phyloP scores from a whole-genome alignment of 2,888 invertebrate genomes.

The Rhagium mordax region DNA sequence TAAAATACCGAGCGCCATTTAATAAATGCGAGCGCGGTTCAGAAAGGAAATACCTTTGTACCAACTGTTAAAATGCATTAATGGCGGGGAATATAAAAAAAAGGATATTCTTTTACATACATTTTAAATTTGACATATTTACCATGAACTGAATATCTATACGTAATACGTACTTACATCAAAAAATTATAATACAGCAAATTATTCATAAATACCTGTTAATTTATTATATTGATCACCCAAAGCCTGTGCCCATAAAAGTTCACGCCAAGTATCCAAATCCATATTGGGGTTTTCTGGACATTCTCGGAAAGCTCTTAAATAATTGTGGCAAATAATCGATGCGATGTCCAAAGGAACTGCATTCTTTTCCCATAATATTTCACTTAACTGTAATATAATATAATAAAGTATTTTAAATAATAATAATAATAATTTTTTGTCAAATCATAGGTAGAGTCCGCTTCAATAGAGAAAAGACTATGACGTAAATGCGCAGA shows the following conservation, averaged over 20 bases:
- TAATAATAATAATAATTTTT: too few relatives aligned
- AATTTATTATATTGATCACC: constrained; percentile 82
- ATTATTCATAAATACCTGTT: constrained; percentile 72
- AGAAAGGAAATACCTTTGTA: too few relatives aligned
- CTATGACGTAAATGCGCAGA: too few relatives aligned
- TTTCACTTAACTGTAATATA: constrained; percentile 71
- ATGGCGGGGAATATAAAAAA: not conserved
- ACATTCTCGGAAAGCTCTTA: constrained; percentile 84
- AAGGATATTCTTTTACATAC: not conserved
- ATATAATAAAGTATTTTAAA: too few relatives aligned
- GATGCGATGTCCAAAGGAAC: constrained; percentile 77
- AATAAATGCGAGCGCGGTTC: too few relatives aligned
- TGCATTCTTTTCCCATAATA: constrained; percentile 77
- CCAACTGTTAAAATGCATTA: not conserved
- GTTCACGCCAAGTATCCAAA: constrained; percentile 84
- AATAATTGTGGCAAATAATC: constrained; percentile 78
- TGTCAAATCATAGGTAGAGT: too few relatives aligned
- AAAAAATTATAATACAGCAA: not conserved
- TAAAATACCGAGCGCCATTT: too few relatives aligned
- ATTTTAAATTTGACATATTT: too few relatives aligned
- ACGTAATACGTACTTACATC: not conserved
- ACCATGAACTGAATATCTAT: not conserved
- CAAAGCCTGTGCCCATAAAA: constrained; percentile 85
- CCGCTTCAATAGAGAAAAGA: too few relatives aligned
- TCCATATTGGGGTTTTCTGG: constrained; percentile 84